Conservation (phyloP, 2,797 vertebrate species). For the Antrozous pallidus region DNA sequence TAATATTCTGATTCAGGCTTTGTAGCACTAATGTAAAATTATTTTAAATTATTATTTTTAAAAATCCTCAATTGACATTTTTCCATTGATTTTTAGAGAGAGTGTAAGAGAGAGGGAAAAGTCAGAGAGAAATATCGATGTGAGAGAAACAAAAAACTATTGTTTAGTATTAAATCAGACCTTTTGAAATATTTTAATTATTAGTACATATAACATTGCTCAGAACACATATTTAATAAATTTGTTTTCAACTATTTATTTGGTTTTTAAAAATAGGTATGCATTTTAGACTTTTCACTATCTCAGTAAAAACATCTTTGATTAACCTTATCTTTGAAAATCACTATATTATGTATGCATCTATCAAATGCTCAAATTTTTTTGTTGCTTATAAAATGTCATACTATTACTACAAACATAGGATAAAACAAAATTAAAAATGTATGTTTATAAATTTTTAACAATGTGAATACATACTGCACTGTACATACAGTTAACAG, state of each 20-base stretch:
- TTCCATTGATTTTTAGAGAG: no score
- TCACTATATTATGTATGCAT: not conserved
- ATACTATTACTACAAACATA: not conserved
- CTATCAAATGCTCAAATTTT: not conserved
- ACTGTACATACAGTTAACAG: not conserved
- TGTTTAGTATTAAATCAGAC: not conserved
- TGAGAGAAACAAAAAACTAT: not conserved
- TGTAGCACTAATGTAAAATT: no score
- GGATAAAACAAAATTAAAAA: conserved; percentile 6
- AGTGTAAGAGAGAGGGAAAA: no score
- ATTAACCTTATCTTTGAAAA: conserved; percentile 17
- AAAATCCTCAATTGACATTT: no score
- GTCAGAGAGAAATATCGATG: no score
- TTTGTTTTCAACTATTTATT: conserved; percentile 25
- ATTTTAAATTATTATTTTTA: no score
- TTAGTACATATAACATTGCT: not conserved
- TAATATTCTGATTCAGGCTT: not conserved
- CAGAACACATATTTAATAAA: not conserved
- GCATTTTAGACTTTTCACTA: not conserved
- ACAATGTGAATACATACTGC: not conserved
- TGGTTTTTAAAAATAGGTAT: not conserved
- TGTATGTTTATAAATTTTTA: not conserved
- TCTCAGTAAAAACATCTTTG: conserved; percentile 12
- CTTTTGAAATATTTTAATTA: conserved; percentile 41
- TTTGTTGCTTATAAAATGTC: conserved; percentile 9